Evolutionary conservation across 1,140 invertebrate genomes (phyloP).

Genomic region (Zaprionus vittiger): DNA sequence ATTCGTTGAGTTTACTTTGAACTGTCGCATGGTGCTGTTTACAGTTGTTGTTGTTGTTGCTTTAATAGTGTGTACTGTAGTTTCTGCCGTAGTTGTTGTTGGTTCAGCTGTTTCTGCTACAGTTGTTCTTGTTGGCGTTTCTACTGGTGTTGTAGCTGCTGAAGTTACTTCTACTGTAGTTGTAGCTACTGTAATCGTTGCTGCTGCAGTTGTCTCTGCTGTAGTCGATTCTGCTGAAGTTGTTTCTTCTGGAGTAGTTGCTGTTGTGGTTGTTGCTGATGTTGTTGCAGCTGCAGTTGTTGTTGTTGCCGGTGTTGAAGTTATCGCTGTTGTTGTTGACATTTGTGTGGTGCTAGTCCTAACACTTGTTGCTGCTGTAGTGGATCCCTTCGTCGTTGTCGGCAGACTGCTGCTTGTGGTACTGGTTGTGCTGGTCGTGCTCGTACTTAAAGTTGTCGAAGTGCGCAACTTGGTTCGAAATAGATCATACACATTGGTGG

Average conservation of each 20-base stretch:
- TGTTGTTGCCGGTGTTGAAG: neutral
- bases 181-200: neutral
- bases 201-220: neutral
- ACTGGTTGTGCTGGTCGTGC: neutral
- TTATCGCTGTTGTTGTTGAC: too few species aligned
- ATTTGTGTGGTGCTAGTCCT: too few species aligned
- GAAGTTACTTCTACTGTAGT: neutral
- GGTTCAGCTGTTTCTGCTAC: neutral
- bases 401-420: neutral
- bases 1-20: neutral
- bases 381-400: too few species aligned
- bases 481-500: neutral
- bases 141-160: neutral
- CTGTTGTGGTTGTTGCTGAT: neutral
- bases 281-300: neutral
- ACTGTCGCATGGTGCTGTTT: neutral
- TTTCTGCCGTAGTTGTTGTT: neutral
- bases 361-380: too few species aligned
- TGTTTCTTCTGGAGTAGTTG: neutral
- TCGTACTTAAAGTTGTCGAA: neutral
- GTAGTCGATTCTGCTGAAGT: neutral
- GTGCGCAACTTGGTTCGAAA: constrained; percentile 2
- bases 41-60: neutral
- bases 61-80: neutral
- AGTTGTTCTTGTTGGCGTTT: neutral